A percentile compares a stretch with the other conserved stretches of the same genome.
Evolutionary conservation across 2,888 invertebrate species (phyloP).

Genomic region (Stenichneumon culpator): DNA sequence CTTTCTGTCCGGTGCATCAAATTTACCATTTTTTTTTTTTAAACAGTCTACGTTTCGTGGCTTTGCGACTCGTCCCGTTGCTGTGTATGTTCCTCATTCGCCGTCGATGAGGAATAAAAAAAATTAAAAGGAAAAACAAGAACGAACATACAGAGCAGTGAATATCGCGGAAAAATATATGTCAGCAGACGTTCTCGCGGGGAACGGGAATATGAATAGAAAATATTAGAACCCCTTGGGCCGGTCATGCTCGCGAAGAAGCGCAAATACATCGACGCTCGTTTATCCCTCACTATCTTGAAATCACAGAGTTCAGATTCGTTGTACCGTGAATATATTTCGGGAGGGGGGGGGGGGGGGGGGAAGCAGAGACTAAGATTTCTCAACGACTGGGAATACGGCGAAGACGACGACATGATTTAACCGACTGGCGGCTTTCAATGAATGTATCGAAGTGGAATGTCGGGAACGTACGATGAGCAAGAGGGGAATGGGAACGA

Average conservation of each 20-base stretch:
- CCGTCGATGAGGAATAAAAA: neutral
- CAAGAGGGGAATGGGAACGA: constrained; percentile 11
- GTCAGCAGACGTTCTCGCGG: constrained; percentile 20
- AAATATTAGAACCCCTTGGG: constrained; percentile 31
- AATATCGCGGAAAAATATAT: neutral
- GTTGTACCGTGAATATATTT: constrained; percentile 61
- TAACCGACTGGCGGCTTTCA: constrained; percentile 52
- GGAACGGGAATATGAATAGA: constrained; percentile 24
- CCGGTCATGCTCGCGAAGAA: constrained; percentile 1
- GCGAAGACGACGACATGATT: constrained; percentile 48
- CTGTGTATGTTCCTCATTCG: neutral
- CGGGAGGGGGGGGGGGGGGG: neutral
- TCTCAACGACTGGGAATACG: constrained; percentile 37
- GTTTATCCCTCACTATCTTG: constrained; percentile 23
- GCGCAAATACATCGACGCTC: neutral
- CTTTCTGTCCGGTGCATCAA: too few species aligned
- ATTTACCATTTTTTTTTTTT: too few species aligned
- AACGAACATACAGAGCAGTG: neutral
- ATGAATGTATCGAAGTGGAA: constrained; percentile 60
- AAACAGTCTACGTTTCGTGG: too few species aligned
- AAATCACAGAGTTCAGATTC: constrained; percentile 54
- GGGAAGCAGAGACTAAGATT: constrained; percentile 11
- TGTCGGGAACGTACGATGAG: constrained; percentile 45
- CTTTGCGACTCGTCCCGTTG: neutral
- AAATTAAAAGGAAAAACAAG: neutral